Percentiles rank a stretch among this genome's conserved stretches.
Conservation (phyloP, 2,888 invertebrate species). For the Synanthedon myopaeformis region DNA sequence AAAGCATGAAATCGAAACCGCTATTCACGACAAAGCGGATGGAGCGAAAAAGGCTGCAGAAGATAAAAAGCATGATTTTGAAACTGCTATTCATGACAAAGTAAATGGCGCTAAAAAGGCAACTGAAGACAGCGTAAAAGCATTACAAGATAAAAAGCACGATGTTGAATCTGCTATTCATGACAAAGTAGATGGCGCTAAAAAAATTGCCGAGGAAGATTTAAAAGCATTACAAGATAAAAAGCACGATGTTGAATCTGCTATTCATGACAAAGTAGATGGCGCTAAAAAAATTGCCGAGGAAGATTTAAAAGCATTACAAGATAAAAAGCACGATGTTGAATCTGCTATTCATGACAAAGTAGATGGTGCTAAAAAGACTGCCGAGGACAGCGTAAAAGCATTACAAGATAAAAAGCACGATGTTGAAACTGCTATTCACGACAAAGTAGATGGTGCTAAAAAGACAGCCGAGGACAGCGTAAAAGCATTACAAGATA, state of each 20-base stretch:
- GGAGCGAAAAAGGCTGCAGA: conserved; percentile 24
- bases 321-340: conserved; percentile 23
- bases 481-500: conserved; percentile 23
- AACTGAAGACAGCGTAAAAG: conserved; percentile 12
- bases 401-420: conserved; percentile 12
- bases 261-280: conserved; percentile 17
- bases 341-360: conserved; percentile 16
- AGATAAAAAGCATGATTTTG: conserved; percentile 52
- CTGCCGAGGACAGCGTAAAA: conserved; percentile 8
- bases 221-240: conserved; percentile 13
- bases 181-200: conserved; percentile 24
- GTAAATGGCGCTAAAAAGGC: neutral
- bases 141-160: conserved; percentile 23
- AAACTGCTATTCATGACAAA: conserved; percentile 12
- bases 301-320: conserved; percentile 15
- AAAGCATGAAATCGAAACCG: conserved; percentile 9
- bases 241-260: conserved; percentile 14
- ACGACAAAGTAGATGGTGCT: conserved; percentile 18
- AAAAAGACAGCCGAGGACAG: conserved; percentile 13
- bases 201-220: conserved; percentile 11
- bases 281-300: conserved; percentile 11
- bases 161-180: conserved; percentile 24
- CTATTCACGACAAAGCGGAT: conserved; percentile 13
- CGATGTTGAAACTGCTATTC: conserved; percentile 7
- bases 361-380: conserved; percentile 13